Evolutionary conservation across 1,140 invertebrate species (phyloP), one percentile per base, ranked within the genome.

Genomic region (Hormaphis cornu): DNA sequence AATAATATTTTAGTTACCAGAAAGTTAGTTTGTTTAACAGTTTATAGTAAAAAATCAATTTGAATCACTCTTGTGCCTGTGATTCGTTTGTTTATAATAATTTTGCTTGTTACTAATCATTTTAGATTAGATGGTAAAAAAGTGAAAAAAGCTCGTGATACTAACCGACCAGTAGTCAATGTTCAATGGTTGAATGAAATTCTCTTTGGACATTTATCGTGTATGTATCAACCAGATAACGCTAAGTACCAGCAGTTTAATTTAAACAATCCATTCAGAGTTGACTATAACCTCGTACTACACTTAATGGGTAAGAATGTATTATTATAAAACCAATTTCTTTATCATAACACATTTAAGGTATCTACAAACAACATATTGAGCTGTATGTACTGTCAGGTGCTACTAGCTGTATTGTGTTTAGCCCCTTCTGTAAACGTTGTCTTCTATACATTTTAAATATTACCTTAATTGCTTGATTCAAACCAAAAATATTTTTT

Each of bases 151-250:
- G 95, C 95, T 0, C 84, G 90, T 50, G 91, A 97, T 77, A 97
- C 92, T 90, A 84, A 83, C 74, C 81, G 82, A 37, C 88, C 90
- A 16, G 86, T 93, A 3, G 93, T 98, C 0, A 97, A 95, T 78
- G 87, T 89, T 8, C 87, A 90, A 71, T 98, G 95, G 95, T 79
- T 98, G 48, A 93, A 89, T 66, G 95, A 98, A 78, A 83, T 98
- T 42, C 82, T 97, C 72, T 87, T 97, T 70, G 95, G 95, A 1
- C 89, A 95, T 77, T 73, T 85, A 88, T 76, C 87, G 83, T 73
- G 89, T 87, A 5, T 95, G 1, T 86, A 89, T 75, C 90, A 87
- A 80, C 87, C 84, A 59, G 90, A 91, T 73, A 87, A 85, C 75
- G 84, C 84, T 1, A 92, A 92, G 74, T 97, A 95, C 77, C 90